These are phyloP conservation scores for Drepana falcataria DNA, from an alignment of 2,888 invertebrate species.

Conservation along the genomic window DNA sequence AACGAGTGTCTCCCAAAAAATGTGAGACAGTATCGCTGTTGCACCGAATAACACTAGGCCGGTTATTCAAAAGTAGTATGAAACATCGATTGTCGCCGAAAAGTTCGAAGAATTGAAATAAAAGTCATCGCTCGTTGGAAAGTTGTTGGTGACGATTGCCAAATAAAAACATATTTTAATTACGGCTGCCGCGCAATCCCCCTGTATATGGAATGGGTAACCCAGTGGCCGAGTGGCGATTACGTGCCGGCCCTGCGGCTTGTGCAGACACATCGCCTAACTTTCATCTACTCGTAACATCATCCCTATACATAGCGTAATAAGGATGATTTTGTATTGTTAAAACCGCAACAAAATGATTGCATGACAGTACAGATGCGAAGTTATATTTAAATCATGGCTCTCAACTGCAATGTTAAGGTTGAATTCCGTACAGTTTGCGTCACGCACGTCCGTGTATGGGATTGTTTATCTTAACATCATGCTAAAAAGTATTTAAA, in stretches of 20 bases:
- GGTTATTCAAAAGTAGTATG: too few species aligned
- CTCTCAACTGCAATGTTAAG: constrained; percentile 73
- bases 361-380: constrained; percentile 42
- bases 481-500: too few species aligned
- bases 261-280: constrained; percentile 10
- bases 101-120: neutral
- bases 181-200: constrained; percentile 22
- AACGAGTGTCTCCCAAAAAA: too few species aligned
- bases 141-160: constrained; percentile 25
- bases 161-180: constrained; percentile 27
- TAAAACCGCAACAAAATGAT: constrained; percentile 30
- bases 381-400: constrained; percentile 70
- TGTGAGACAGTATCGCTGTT: too few species aligned
- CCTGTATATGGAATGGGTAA: constrained; percentile 36
- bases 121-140: constrained; percentile 17
- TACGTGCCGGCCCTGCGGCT: constrained; percentile 18
- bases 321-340: constrained; percentile 35
- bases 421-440: constrained; percentile 67
- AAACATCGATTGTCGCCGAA: neutral
- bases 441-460: constrained; percentile 52
- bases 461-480: constrained; percentile 20
- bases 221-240: constrained; percentile 41
- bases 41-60: too few species aligned
- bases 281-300: constrained; percentile 6
- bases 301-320: constrained; percentile 15